Evolutionary conservation across 2,113 vertebrate species (phyloP).

Genomic region (Macquaria ambigua): DNA sequence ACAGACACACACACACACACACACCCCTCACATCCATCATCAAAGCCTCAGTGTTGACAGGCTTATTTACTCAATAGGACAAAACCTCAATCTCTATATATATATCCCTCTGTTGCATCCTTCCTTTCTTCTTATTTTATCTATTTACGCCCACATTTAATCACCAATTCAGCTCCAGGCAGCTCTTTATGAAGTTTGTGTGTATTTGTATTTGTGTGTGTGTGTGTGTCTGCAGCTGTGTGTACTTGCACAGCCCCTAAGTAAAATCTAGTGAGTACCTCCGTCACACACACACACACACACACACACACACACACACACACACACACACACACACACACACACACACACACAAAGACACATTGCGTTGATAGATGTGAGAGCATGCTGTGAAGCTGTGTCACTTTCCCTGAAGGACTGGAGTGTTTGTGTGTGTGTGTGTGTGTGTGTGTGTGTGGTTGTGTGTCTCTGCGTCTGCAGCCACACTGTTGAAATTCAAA

Average conservation of each 20-base stretch:
- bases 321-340: background rate
- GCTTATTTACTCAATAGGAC: constrained; percentile 66
- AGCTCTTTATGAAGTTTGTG: constrained; percentile 27
- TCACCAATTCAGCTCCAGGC: constrained; percentile 50
- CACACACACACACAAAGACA: background rate
- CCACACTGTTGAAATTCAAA: constrained; percentile 17
- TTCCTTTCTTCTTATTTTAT: constrained; percentile 51
- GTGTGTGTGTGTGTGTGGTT: background rate
- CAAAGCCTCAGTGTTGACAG: constrained; percentile 68
- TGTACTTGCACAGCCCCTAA: background rate
- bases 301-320: background rate
- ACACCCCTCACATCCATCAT: constrained; percentile 62
- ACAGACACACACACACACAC: background rate
- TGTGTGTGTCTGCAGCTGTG: constrained; percentile 17
- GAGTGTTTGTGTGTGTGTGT: constrained; percentile 1
- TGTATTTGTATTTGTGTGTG: constrained; percentile 14
- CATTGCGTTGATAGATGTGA: constrained; percentile 19
- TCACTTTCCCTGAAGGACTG: constrained; percentile 42
- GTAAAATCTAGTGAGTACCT: background rate
- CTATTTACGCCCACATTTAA: constrained; percentile 52
- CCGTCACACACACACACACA: constrained; percentile 3
- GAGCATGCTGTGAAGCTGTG: constrained; percentile 33
- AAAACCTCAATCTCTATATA: constrained; percentile 62
- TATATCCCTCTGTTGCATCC: constrained; percentile 52
- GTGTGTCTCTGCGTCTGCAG: constrained; percentile 8